phyloP scores from a whole-genome alignment of 2,888 invertebrate genomes.

The Flexamia atlantica region DNA sequence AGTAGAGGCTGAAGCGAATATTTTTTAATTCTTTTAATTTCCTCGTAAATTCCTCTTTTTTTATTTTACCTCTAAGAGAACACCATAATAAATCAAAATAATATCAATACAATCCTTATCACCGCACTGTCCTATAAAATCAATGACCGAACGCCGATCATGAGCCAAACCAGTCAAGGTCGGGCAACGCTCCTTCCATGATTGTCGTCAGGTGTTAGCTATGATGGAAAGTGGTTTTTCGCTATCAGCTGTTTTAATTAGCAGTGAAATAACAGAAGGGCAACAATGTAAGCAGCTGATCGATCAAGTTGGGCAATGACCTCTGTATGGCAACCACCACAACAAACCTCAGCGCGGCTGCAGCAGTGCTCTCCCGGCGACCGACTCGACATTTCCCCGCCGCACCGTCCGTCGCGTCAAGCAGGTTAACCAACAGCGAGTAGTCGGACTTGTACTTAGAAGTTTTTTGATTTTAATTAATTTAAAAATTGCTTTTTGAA shows the following conservation, averaged over 20 bases:
- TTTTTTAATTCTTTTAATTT: too few relatives aligned
- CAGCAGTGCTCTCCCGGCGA: neutral
- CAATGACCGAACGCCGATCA: too few relatives aligned
- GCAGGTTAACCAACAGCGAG: neutral
- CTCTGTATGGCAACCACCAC: constrained; percentile 35
- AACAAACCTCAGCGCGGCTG: neutral
- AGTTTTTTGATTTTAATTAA: too few relatives aligned
- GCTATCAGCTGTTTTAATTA: constrained; percentile 37
- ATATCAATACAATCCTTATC: too few relatives aligned
- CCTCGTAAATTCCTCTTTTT: too few relatives aligned
- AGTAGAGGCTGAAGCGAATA: too few relatives aligned
- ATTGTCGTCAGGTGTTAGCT: constrained; percentile 5
- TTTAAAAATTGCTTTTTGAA: too few relatives aligned
- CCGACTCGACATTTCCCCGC: neutral
- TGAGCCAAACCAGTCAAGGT: too few relatives aligned
- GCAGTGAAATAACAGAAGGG: constrained; percentile 19
- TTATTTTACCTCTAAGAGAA: too few relatives aligned
- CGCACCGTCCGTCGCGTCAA: neutral
- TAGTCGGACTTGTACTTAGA: neutral
- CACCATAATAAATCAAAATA: too few relatives aligned
- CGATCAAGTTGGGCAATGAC: constrained; percentile 37
- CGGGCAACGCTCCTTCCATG: neutral
- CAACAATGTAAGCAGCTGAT: constrained; percentile 36
- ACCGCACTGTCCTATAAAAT: too few relatives aligned
- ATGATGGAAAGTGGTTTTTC: constrained; percentile 27